Conservation (phyloP, 2,797 vertebrate species). For the Notoglanidium macrostoma region DNA sequence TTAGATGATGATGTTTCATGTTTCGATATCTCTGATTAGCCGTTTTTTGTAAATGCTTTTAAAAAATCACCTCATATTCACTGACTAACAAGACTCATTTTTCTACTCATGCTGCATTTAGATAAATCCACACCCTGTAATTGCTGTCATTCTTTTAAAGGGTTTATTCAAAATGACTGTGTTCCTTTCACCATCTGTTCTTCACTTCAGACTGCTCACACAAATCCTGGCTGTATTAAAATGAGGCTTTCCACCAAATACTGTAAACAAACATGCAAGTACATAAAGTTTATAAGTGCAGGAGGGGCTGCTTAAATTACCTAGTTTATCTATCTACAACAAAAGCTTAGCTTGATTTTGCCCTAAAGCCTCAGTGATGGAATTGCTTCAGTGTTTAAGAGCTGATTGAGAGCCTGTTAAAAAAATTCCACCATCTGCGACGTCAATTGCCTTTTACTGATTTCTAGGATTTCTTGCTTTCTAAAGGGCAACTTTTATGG, state of each 20-base stretch:
- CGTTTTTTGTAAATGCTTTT: not conserved
- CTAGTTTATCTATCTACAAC: not conserved
- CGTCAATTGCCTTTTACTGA: not conserved
- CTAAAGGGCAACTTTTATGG: not conserved
- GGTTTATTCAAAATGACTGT: not conserved
- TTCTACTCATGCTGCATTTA: not conserved
- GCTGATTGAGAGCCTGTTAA: not conserved
- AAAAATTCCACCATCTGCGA: not conserved
- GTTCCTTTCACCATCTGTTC: not conserved
- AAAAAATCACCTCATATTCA: not conserved
- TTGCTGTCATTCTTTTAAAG: not conserved
- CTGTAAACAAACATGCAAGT: not conserved
- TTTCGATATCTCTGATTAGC: not conserved
- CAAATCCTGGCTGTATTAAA: conserved; percentile 18
- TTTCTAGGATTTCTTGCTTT: not conserved
- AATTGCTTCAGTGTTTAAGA: not conserved
- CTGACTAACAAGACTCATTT: not conserved
- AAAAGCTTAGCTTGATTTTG: not conserved
- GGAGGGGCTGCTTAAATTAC: not conserved
- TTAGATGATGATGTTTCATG: not conserved
- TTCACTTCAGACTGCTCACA: conserved; percentile 27
- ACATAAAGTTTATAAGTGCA: not conserved
- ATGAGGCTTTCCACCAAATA: conserved; percentile 22
- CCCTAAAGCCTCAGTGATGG: not conserved
- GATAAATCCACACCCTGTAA: not conserved